These are phyloP conservation scores for Halyomorpha halys DNA, from an alignment of 1,140 invertebrate species.

Conservation along the genomic window DNA sequence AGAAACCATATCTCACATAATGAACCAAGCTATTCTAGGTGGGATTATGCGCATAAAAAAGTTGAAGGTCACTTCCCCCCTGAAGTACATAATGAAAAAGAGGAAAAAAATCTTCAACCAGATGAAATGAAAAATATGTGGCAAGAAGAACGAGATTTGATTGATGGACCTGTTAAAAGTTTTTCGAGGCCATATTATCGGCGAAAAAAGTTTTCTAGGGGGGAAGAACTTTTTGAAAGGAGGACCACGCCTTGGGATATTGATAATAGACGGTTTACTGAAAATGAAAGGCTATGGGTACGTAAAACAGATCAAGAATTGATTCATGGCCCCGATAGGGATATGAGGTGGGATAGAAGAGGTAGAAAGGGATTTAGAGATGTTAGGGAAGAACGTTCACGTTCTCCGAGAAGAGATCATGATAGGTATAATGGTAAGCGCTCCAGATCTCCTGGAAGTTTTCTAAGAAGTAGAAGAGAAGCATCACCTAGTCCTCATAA, in stretches of 20 bases:
- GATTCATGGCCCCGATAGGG: background rate
- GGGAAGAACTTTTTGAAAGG: constrained; percentile 9
- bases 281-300: background rate
- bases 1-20: background rate
- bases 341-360: constrained; percentile 4
- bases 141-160: constrained; percentile 2
- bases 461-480: background rate
- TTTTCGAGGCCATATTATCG: background rate
- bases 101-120: no score
- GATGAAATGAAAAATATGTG: background rate
- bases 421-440: background rate
- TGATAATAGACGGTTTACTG: background rate
- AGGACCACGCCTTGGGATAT: background rate
- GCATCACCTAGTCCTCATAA: background rate
- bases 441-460: background rate
- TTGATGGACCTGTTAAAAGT: background rate
- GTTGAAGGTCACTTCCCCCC: background rate
- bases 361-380: background rate
- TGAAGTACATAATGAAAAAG: no score
- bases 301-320: background rate
- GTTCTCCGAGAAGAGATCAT: background rate
- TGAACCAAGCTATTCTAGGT: constrained; percentile 1
- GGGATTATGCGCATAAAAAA: constrained; percentile 9
- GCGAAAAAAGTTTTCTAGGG: background rate
- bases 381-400: background rate